Percentiles rank a stretch among this genome's conserved stretches.
Conservation (phyloP, 2,888 invertebrate genomes). For the Brachylomia viminalis region DNA sequence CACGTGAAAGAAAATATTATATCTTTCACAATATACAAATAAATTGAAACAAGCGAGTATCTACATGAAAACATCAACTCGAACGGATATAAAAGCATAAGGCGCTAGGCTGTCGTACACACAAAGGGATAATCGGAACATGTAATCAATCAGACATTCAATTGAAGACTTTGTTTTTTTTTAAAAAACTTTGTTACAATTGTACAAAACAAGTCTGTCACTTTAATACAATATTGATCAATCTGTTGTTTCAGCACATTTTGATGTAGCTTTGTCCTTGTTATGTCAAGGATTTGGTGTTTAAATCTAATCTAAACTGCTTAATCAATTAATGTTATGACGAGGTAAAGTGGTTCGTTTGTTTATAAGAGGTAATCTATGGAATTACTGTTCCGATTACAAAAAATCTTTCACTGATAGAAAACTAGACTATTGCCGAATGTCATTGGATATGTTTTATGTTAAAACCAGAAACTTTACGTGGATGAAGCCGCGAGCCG, state of each 20-base stretch:
- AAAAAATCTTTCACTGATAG: too few species aligned
- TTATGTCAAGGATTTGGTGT: neutral
- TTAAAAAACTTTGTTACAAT: too few species aligned
- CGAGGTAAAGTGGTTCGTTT: neutral
- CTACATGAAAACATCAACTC: neutral
- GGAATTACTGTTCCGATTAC: too few species aligned
- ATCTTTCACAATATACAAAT: neutral
- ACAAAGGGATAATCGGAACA: slow-evolving; percentile 37
- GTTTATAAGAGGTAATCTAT: too few species aligned
- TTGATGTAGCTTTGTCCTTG: neutral
- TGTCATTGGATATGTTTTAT: too few species aligned
- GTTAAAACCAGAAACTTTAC: too few species aligned
- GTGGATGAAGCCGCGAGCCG: too few species aligned
- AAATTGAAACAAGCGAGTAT: slow-evolving; percentile 16
- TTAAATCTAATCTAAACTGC: neutral
- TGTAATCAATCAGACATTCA: slow-evolving; percentile 41
- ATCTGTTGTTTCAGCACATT: slow-evolving; percentile 19
- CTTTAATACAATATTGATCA: slow-evolving; percentile 40
- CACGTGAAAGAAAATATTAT: neutral
- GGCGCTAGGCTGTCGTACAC: slow-evolving; percentile 9
- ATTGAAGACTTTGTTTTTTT: slow-evolving; percentile 25
- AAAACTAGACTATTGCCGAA: too few species aligned
- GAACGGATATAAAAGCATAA: neutral
- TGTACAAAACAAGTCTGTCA: slow-evolving; percentile 28
- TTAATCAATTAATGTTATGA: too few species aligned